Evolutionary conservation across 2,113 vertebrate species (phyloP).

Genomic region (Potamarius usumacintae): DNA sequence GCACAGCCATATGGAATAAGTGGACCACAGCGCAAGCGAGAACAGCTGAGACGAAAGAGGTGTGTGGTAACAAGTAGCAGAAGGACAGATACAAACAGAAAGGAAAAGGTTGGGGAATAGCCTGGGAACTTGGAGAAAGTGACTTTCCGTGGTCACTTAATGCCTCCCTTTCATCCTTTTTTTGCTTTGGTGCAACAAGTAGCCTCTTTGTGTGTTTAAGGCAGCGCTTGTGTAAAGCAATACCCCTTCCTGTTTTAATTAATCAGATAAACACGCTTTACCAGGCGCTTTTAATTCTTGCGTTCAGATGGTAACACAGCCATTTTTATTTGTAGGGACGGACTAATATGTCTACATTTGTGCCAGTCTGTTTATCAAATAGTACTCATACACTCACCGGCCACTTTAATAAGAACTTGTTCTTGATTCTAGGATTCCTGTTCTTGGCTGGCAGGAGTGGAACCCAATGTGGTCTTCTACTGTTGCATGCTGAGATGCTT

Average conservation of each 20-base stretch:
- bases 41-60: background rate
- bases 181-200: conserved; percentile 8
- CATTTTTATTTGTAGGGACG: background rate
- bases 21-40: background rate
- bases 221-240: conserved; percentile 40
- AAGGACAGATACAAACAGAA: background rate
- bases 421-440: too few relatives aligned
- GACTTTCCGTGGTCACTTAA: conserved; percentile 24
- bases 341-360: background rate
- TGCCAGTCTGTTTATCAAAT: background rate
- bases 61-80: background rate
- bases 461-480: too few relatives aligned
- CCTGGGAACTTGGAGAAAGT: conserved; percentile 25
- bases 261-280: conserved; percentile 17
- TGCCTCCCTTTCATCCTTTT: background rate
- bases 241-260: conserved; percentile 31
- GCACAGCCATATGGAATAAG: background rate
- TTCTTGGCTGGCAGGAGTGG: too few relatives aligned
- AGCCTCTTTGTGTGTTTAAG: conserved; percentile 25
- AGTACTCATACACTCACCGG: background rate
- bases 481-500: too few relatives aligned
- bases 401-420: too few relatives aligned
- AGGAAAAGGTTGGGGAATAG: conserved; percentile 15
- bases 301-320: background rate
- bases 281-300: conserved; percentile 5